These are phyloP conservation scores for Psophia crepitans DNA, from an alignment of 2,113 vertebrate species.

Conservation along the genomic window DNA sequence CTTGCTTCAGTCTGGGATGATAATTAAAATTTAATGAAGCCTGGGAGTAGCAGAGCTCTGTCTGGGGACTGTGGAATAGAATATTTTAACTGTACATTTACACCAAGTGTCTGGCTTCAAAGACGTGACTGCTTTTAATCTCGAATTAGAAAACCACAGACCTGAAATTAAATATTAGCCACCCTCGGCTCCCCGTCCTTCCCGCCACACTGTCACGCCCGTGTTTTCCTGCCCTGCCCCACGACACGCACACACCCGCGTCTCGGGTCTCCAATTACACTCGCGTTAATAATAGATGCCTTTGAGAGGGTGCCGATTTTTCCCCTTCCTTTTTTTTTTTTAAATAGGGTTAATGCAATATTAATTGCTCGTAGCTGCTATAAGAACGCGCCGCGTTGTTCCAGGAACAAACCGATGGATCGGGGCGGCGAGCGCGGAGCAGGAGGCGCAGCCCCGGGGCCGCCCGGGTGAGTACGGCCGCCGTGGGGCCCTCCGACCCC, in stretches of 20 bases:
- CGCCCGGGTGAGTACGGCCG: not conserved
- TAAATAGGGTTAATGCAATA: slow-evolving; percentile 85
- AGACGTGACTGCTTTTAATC: slow-evolving; percentile 91
- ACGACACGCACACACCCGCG: slow-evolving; percentile 29
- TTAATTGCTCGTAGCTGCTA: slow-evolving; percentile 84
- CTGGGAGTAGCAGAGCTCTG: slow-evolving; percentile 92
- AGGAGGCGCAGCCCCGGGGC: slow-evolving; percentile 3
- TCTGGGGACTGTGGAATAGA: slow-evolving; percentile 90
- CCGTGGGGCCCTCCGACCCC: not conserved
- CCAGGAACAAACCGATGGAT: slow-evolving; percentile 80
- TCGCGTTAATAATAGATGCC: slow-evolving; percentile 75
- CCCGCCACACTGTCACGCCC: slow-evolving; percentile 62
- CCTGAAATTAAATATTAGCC: slow-evolving; percentile 83
- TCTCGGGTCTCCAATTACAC: slow-evolving; percentile 72
- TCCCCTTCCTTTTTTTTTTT: not conserved
- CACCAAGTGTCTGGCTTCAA: slow-evolving; percentile 97
- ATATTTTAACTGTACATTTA: slow-evolving; percentile 99
- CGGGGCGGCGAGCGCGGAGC: slow-evolving; percentile 30
- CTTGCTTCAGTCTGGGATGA: slow-evolving; percentile 90
- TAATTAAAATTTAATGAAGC: slow-evolving; percentile 99
- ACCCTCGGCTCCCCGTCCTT: slow-evolving; percentile 64
- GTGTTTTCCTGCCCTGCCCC: slow-evolving; percentile 56
- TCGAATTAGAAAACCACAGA: slow-evolving; percentile 89
- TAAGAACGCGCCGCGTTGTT: slow-evolving; percentile 83
- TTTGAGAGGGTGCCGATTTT: slow-evolving; percentile 62